These are phyloP conservation scores for Ifrita kowaldi DNA, from an alignment of 2,113 vertebrate species.

Conservation along the genomic window DNA sequence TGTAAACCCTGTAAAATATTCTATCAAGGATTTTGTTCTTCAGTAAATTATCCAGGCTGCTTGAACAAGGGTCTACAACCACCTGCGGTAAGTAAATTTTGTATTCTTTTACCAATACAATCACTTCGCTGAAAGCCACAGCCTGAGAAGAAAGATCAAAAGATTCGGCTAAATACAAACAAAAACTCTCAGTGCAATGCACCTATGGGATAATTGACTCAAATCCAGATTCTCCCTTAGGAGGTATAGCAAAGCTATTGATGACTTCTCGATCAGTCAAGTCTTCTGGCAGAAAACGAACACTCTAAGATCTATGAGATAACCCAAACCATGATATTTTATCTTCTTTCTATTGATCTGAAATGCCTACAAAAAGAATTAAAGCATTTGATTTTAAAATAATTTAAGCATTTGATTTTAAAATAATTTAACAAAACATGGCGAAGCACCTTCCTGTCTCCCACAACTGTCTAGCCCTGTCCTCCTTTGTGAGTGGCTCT, in stretches of 20 bases:
- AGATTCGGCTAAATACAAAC: neutral
- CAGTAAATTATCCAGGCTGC: neutral
- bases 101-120: neutral
- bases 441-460: neutral
- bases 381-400: neutral
- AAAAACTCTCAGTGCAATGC: neutral
- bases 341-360: neutral
- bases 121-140: neutral
- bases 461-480: neutral
- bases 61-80: neutral
- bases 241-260: neutral
- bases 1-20: neutral
- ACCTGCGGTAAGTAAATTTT: neutral
- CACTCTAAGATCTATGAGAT: neutral
- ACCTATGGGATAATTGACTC: neutral
- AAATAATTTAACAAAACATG: neutral
- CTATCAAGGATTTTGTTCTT: neutral
- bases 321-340: neutral
- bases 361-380: neutral
- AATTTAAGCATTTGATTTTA: neutral
- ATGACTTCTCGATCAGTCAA: fast-evolving
- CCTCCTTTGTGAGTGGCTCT: neutral
- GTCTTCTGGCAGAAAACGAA: neutral
- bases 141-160: neutral
- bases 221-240: neutral